Base-by-base conservation (phyloP, 2,888 invertebrate species). In the Conus canariensis region DNA sequence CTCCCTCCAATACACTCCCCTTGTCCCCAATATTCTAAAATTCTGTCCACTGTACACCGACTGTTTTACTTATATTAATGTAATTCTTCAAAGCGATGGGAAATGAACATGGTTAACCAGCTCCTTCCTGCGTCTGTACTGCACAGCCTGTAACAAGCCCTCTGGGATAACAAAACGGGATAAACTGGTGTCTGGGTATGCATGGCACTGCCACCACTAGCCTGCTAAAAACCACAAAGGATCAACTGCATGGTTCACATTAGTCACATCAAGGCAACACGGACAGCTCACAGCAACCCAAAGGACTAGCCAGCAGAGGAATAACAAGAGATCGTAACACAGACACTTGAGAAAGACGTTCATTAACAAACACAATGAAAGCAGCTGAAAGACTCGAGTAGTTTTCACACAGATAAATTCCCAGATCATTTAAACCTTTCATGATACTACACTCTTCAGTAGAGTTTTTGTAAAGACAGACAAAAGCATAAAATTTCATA, bases 351-450 rank as follows among this genome's bases (percentile, higher is more conserved):
- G 74, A n/a, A 22, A 74, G 25, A 10, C 10, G 25, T n/a, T 77
- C 45, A 45, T 45, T 45, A 45, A 77, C 10, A 2, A 83, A 58
- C 58, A 83, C 82, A 58, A 58, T 83, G n/a, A 85, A 85, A 85
- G 85, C 85, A 85, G 85, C 8, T 85, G 85, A 85, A 85, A 85
- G 85, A 85, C 85, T 85, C 60, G 25, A 85, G 85, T 85, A 85
- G 85, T 22, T 60, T n/a, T 56, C 9, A 60, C 22, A 10, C 16
- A 83, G 56, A 56, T 22, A 83, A 22, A 83, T 16, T 6, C 70
- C 12, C 70, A 70, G 19, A 77, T 77, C 30, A 77, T 16, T 30
- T 30, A 77, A 8, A 25, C 77, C 77, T 30, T 77, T 30, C 30
- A 30, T 70, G 3, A 77, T 77, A 25, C 30, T 12, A 30, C 30